Percentiles rank a stretch among this genome's conserved stretches.
phyloP scores from a whole-genome alignment of 2,888 invertebrate species.

The Neuroscelio doddi region DNA sequence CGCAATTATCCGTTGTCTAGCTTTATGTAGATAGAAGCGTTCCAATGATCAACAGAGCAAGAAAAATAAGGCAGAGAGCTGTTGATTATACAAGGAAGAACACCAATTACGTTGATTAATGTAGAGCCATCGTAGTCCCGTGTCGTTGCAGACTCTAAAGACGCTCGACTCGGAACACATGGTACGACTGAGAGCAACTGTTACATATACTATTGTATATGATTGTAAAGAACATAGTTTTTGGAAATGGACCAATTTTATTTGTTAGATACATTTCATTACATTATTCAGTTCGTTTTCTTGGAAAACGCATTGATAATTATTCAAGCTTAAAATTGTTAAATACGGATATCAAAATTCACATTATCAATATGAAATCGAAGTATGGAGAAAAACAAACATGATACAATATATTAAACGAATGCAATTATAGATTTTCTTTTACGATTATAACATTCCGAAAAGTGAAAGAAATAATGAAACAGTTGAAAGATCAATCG shows the following conservation, averaged over 20 bases:
- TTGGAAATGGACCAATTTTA: slow-evolving; percentile 42
- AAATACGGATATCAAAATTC: not conserved
- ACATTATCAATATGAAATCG: not conserved
- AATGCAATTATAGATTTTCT: too few species aligned
- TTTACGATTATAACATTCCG: not conserved
- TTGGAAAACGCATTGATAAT: slow-evolving; percentile 61
- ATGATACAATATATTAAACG: too few species aligned
- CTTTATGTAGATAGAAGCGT: slow-evolving; percentile 66
- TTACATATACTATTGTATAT: slow-evolving; percentile 71
- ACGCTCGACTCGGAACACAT: slow-evolving; percentile 53
- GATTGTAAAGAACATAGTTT: slow-evolving; percentile 59
- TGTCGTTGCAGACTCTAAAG: slow-evolving; percentile 41
- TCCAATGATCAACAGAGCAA: slow-evolving; percentile 65
- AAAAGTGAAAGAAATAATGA: slow-evolving; percentile 13
- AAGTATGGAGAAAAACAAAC: too few species aligned
- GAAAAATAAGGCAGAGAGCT: slow-evolving; percentile 45
- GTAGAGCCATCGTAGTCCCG: slow-evolving; percentile 53
- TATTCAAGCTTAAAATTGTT: slow-evolving; percentile 53
- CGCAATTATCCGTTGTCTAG: slow-evolving; percentile 56
- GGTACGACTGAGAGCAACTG: slow-evolving; percentile 69
- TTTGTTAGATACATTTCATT: slow-evolving; percentile 22
- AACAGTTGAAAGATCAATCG: slow-evolving; percentile 3
- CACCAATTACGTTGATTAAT: slow-evolving; percentile 71
- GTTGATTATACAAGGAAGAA: slow-evolving; percentile 71
- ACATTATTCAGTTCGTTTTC: slow-evolving; percentile 37